A percentile compares a stretch with the other conserved stretches of the same genome.
Evolutionary conservation across 2,888 invertebrate species (phyloP).

Genomic region (Smittia aterrima): DNA sequence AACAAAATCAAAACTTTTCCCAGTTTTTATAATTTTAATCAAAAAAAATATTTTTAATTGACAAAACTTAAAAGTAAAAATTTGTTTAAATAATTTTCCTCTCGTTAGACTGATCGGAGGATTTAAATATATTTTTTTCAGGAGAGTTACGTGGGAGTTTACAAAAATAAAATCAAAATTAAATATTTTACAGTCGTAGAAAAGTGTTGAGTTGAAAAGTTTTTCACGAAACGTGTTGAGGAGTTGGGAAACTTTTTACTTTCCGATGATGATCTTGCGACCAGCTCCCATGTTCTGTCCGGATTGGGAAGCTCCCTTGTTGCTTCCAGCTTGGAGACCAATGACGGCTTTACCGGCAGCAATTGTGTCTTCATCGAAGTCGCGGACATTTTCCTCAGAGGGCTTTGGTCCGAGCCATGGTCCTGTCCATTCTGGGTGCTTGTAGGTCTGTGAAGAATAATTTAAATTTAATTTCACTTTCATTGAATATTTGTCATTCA

Average conservation of each 20-base stretch:
- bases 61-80: background rate
- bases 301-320: conserved; percentile 93
- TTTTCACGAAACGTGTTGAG: too few relatives aligned
- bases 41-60: background rate
- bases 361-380: conserved; percentile 89
- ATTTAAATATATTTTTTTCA: background rate
- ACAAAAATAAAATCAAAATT: conserved; percentile 7
- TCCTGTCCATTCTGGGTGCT: conserved; percentile 79
- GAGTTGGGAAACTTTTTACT: conserved; percentile 58
- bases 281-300: conserved; percentile 88
- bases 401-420: conserved; percentile 94
- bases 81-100: background rate
- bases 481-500: background rate
- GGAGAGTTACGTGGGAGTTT: background rate
- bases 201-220: background rate
- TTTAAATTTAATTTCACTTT: background rate
- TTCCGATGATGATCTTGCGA: conserved; percentile 87
- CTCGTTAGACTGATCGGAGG: background rate
- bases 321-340: conserved; percentile 92
- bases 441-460: conserved; percentile 60
- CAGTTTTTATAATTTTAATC: background rate
- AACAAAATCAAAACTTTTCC: background rate
- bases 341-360: conserved; percentile 85
- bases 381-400: conserved; percentile 88
- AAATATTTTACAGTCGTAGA: conserved; percentile 10